Base-by-base conservation (phyloP, 2,888 invertebrate species). In the Eristalis tenax region DNA sequence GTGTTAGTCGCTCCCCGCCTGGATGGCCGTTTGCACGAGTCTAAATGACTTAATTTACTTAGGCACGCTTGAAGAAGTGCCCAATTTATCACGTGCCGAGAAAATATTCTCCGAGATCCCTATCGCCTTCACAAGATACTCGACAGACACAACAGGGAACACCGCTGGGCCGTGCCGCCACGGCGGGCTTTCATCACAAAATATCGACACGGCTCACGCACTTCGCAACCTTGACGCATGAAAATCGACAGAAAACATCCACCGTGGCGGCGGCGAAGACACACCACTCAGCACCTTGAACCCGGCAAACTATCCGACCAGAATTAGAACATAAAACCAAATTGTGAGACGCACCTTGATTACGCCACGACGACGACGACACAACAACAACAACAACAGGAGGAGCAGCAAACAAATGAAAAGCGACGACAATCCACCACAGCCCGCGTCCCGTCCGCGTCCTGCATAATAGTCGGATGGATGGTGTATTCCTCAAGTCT, bases 171-270 rank as follows among this genome's bases (percentile, higher is more conserved):
- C 32, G 32, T 32, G 32, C 40, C 32, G 35, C n/a, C 15, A 73
- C 13, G 50, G 32, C 18, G 22, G 15, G 50, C 50, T 50, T 18
- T 50, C 50, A 50, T 18, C 50, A 40, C n/a, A 26, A 61, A 61
- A 61, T 80, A 74, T 81, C 69, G 74, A 63, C 61, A 68, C 68
- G 74, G 68, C 68, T 69, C 80, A 81, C 80, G 80, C 80, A 81
- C 68, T 56, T 18, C 15, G 35, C 28, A 61, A 22, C 68, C 80
- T 74, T 81, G 74, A 81, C 56, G 66, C 74, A 74, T 56, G 74
- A 69, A 74, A 63, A 61, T 56, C 40, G 50, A 38, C 50, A 64
- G 23, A 56, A 68, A 40, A 23, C 10, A 18, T 8, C n/a, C 50
- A 18, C 50, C 18, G 50, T 3, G 26, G 6, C 50, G 18, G 35